Percentiles rank a stretch among this genome's conserved stretches.
Conservation (phyloP, 2,797 vertebrate genomes). For the Kryptolebias ocellatus region DNA sequence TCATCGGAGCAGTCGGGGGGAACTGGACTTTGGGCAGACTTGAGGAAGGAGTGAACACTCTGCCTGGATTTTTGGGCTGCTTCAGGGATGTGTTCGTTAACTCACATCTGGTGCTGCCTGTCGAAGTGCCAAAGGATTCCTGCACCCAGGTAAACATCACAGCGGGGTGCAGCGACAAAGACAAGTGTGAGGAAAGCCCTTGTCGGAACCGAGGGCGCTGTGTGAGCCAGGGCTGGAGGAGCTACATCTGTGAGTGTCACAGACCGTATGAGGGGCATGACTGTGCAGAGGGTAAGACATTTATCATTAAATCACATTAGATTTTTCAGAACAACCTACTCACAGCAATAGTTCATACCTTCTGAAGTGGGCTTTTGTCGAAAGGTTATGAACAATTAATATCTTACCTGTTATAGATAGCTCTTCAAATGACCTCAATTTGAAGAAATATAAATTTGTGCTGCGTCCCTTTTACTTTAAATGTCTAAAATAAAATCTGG, state of each 20-base stretch:
- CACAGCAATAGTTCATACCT: no score
- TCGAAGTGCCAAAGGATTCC: conserved; percentile 48
- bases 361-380: no score
- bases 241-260: conserved; percentile 87
- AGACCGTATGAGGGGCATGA: conserved; percentile 84
- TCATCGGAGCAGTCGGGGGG: conserved; percentile 80
- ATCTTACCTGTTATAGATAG: no score
- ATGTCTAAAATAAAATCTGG: no score
- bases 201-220: conserved; percentile 90
- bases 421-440: no score
- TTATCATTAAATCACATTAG: no score
- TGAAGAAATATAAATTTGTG: no score
- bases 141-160: conserved; percentile 79
- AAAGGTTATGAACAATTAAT: no score
- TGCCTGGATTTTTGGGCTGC: conserved; percentile 88
- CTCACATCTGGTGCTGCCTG: conserved; percentile 78
- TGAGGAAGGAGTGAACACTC: conserved; percentile 34
- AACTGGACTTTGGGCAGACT: conserved; percentile 28
- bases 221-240: conserved; percentile 85
- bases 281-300: conserved; percentile 86
- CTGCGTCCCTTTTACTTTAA: no score
- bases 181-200: conserved; percentile 86
- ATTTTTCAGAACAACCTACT: no score
- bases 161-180: conserved; percentile 83
- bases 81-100: conserved; percentile 88